These are phyloP conservation scores for Melinaea marsaeus DNA, from an alignment of 2,888 invertebrate species.

Conservation along the genomic window DNA sequence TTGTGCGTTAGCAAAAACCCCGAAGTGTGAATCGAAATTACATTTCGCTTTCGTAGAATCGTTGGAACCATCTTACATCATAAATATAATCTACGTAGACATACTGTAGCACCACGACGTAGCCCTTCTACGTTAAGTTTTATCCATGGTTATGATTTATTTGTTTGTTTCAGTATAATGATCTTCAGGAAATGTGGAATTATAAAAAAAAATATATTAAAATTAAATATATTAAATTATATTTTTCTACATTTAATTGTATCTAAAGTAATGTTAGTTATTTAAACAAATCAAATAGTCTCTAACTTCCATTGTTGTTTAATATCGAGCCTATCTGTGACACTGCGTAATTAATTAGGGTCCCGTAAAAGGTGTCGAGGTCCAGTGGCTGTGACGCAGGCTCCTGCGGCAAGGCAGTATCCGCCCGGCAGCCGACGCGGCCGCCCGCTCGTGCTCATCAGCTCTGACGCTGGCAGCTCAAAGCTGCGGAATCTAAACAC, in stretches of 20 bases:
- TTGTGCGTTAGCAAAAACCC: slow-evolving; percentile 1
- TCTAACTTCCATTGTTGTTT: slow-evolving; percentile 26
- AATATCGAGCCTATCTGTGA: slow-evolving; percentile 54
- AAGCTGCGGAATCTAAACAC: slow-evolving; percentile 27
- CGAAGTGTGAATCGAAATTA: slow-evolving; percentile 3
- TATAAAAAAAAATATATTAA: background rate
- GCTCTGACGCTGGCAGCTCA: slow-evolving; percentile 34
- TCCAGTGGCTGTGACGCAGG: slow-evolving; percentile 70
- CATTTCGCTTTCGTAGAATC: background rate
- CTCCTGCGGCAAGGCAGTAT: slow-evolving; percentile 71
- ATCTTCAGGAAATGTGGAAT: background rate
- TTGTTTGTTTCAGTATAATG: background rate
- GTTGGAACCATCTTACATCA: background rate
- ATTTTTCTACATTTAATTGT: background rate
- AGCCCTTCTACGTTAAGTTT: slow-evolving; percentile 13
- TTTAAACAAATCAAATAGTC: background rate
- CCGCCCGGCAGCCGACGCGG: slow-evolving; percentile 53
- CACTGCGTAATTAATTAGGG: slow-evolving; percentile 71
- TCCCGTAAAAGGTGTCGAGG: slow-evolving; percentile 70
- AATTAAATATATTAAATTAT: background rate
- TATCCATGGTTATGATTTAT: background rate
- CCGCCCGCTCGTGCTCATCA: slow-evolving; percentile 44
- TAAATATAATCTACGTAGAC: background rate
- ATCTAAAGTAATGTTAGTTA: background rate
- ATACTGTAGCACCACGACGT: slow-evolving; percentile 13